These are phyloP conservation scores for Acrobasis suavella DNA, from an alignment of 2,888 invertebrate species.

Conservation along the genomic window DNA sequence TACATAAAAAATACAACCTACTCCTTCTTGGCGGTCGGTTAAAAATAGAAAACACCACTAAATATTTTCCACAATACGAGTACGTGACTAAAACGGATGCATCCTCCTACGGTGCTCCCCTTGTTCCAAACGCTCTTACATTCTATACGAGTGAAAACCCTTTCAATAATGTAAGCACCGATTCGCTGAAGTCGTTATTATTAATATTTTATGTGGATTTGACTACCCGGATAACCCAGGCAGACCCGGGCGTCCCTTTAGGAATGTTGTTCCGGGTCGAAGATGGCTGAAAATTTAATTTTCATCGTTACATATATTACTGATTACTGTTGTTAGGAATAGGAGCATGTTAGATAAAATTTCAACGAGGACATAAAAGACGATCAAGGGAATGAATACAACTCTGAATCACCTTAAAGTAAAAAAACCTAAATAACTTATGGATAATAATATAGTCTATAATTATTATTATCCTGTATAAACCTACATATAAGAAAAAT, in stretches of 20 bases:
- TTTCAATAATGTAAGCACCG: constrained; percentile 29
- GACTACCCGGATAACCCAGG: constrained; percentile 16
- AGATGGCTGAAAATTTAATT: background rate
- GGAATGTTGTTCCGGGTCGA: constrained; percentile 14
- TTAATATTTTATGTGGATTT: constrained; percentile 28
- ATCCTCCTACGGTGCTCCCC: no score
- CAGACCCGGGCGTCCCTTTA: constrained; percentile 2
- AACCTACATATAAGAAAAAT: no score
- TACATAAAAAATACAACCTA: no score
- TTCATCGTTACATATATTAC: background rate
- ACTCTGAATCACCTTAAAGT: no score
- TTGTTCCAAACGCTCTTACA: background rate
- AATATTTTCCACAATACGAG: background rate
- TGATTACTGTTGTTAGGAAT: background rate
- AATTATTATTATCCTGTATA: no score
- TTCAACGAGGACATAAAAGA: no score
- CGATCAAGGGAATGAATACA: no score
- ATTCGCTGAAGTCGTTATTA: constrained; percentile 28
- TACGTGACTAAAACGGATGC: background rate
- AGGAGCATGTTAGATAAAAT: background rate
- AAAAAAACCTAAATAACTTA: no score
- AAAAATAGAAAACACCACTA: no score
- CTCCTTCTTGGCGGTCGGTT: no score
- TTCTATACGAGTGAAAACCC: constrained; percentile 2
- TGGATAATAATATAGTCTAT: no score